Evolutionary conservation across 2,113 vertebrate species (phyloP), one percentile per base, ranked within the genome.

Genomic region (Cololabis saira): DNA sequence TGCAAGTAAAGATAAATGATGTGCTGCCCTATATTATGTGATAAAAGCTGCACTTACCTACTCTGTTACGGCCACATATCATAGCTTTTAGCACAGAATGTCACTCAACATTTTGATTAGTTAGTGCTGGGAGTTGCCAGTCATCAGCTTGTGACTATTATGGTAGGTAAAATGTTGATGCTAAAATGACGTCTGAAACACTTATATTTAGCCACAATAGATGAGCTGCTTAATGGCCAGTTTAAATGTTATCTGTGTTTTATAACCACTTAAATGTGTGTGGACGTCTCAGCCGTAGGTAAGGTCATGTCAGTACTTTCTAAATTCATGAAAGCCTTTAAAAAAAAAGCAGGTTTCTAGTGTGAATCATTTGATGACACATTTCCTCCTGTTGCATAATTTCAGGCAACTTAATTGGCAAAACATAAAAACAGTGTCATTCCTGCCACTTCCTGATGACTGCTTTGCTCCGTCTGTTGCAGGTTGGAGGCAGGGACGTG

Each of bases 391-490:
- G 55, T 63, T 44, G 60, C 52, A 69, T 69, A 87, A 84, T 67
- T 85, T 57, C 60, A 49, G 37, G 27, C 37, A 60, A 18, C 55
- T 60, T 88, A 76, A 88, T 73, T 85, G 64, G 67, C 74, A 70
- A 71, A 87, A 69, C 67, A 66, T 67, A 68, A 70, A 71, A 81
- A 80, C 40, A 17, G 73, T 79, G 87, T 80, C 76, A 74, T 73
- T 85, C 33, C 44, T 73, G 71, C 80, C 62, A 74, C 87, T 89
- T 90, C 87, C 84, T 87, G 82, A 70, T 76, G 81, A 78, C 58
- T 49, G 71, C 80, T 79, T 76, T 78, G 78, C 82, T 61, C 76
- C 21, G 58, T 56, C 51, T 42, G 50, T 71, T 74, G 64, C 64
- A 78, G 56, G 78, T 74, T 55, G 69, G 78, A 87, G 72, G 85